Percentiles rank a stretch among this genome's conserved stretches.
Conservation (phyloP, 2,888 invertebrate species). For the Eupithecia abbreviata region DNA sequence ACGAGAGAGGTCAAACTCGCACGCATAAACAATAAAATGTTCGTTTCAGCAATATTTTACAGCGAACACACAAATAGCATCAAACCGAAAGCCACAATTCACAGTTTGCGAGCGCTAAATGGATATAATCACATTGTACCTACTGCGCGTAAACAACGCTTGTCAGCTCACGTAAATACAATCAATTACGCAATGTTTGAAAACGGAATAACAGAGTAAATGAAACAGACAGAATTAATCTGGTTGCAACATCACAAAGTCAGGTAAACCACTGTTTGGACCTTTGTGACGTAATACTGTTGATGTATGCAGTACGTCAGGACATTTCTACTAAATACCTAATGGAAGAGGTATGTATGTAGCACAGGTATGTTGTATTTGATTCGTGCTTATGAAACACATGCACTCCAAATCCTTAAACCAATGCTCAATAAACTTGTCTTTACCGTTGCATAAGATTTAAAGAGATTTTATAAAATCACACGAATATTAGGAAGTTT, state of each 20-base stretch:
- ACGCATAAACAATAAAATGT: background rate
- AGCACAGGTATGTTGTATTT: background rate
- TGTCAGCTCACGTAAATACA: conserved; percentile 23
- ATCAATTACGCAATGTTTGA: conserved; percentile 30
- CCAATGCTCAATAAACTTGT: background rate
- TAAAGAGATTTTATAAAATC: background rate
- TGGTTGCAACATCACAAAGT: conserved; percentile 2
- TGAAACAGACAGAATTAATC: conserved; percentile 3
- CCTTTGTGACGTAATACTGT: background rate
- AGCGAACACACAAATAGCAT: conserved; percentile 9
- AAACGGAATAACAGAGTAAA: conserved; percentile 20
- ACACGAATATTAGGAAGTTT: background rate
- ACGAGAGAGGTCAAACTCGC: background rate
- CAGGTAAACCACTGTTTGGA: background rate
- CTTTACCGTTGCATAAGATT: background rate
- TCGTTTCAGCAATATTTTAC: conserved; percentile 1
- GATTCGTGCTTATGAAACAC: background rate
- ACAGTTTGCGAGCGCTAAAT: conserved; percentile 2
- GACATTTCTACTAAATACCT: background rate
- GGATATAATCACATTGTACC: conserved; percentile 8
- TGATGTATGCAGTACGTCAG: background rate
- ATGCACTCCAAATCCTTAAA: background rate
- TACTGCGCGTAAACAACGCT: conserved; percentile 12
- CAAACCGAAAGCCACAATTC: conserved; percentile 1
- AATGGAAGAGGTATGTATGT: background rate